These are phyloP conservation scores for Pyrgilauda ruficollis DNA, from an alignment of 2,113 vertebrate species.

Conservation along the genomic window DNA sequence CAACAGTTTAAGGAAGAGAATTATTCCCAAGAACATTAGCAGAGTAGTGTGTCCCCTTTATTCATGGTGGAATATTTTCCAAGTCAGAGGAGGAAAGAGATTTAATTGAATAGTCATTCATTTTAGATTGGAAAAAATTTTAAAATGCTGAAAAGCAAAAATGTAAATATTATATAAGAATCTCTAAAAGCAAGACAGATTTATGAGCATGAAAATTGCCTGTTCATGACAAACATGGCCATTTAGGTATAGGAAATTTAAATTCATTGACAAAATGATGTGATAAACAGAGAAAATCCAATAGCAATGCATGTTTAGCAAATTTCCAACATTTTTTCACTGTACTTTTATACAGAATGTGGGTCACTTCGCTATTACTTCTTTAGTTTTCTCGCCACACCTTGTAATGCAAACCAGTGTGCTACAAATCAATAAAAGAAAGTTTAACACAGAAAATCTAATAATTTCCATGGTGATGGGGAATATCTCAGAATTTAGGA, in stretches of 20 bases:
- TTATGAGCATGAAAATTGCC: background rate
- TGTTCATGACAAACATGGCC: background rate
- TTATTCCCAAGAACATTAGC: background rate
- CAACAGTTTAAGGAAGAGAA: background rate
- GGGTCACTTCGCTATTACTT: background rate
- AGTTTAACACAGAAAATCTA: background rate
- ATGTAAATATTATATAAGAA: background rate
- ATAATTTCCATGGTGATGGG: background rate
- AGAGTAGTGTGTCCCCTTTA: background rate
- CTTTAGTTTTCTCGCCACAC: background rate
- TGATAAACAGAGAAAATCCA: background rate
- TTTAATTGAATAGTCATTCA: background rate
- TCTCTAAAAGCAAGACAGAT: background rate
- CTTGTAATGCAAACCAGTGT: background rate
- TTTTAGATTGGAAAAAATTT: background rate
- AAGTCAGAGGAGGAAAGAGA: background rate
- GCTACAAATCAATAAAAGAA: background rate
- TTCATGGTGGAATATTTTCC: background rate
- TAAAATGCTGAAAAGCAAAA: background rate
- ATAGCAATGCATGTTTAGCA: background rate
- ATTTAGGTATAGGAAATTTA: background rate
- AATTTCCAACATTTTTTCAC: background rate
- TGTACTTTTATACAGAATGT: background rate
- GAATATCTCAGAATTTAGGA: background rate
- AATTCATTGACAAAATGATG: background rate